Evolutionary conservation across 2,113 vertebrate species (phyloP), one percentile per base, ranked within the genome.

Genomic region (Bufo bufo): DNA sequence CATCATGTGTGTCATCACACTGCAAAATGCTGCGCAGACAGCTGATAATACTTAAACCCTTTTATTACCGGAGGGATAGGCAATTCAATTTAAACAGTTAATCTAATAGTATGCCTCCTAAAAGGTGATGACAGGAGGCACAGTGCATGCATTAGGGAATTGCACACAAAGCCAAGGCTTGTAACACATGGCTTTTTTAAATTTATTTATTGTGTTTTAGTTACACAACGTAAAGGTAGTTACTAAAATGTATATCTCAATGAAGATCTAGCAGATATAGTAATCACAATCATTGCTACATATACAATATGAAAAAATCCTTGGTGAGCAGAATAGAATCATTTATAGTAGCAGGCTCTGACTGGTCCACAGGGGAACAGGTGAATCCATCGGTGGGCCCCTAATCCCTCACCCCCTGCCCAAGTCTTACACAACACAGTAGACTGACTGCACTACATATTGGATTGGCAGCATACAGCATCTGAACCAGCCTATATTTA

Each of bases 1-100:
- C 56, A 85, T 77, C 71, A 61, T 85, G 33, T 54, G 83, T 85
- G 84, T 45, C 71, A 61, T 77, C 59, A 85, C 69, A 61, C 71
- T 49, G 43, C 71, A 59, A 85, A 77, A 54, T 85, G 84, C 84
- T 61, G 71, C 19, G 6, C 75, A 59, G 13, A 56, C 49, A 56
- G 82, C 54, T 49, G 17, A 61, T 85, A 45, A 61, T 20, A 50
- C 43, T 49, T 58, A 77, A 77, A 85, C 69, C 56, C 54, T 85
- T 77, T 49, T 58, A 77, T 72, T 77, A 56, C 56, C 56, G 61
- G 54, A 77, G 84, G 54, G 72, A 85, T 43, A 13, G 1, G 3
- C 33, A 63, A 20, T 74, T 43, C 69, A 49, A 61, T 77, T 23
- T 45, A 47, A 47, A 43, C 84, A 63, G 84, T 49, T 85, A 85